Percentiles rank a stretch among this genome's conserved stretches.
Evolutionary conservation across 2,113 vertebrate genomes (phyloP).

Genomic region (Sinocyclocheilus grahami): DNA sequence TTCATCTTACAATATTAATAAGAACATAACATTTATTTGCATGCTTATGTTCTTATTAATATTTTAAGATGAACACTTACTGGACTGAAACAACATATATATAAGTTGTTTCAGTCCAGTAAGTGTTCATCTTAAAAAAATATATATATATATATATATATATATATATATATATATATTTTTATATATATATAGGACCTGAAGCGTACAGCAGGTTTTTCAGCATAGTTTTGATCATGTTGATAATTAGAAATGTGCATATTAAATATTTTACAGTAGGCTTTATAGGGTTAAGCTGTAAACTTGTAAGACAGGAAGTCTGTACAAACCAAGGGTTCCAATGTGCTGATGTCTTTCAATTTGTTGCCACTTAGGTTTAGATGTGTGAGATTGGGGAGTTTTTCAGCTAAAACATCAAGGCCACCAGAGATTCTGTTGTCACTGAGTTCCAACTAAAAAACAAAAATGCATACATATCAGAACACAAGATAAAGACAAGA

Average conservation of each 20-base stretch:
- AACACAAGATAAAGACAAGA: neutral
- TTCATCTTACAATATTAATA: neutral
- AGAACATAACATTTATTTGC: neutral
- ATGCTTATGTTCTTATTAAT: neutral
- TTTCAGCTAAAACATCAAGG: slow-evolving; percentile 91
- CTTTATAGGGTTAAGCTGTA: neutral
- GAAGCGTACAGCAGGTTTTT: neutral
- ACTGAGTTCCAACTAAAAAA: slow-evolving; percentile 87
- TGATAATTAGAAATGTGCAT: neutral
- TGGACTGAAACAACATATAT: too few species aligned
- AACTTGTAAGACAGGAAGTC: neutral
- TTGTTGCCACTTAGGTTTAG: slow-evolving; percentile 93
- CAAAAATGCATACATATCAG: neutral
- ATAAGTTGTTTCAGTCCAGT: too few species aligned
- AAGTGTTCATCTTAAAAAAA: too few species aligned
- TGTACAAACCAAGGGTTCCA: slow-evolving; percentile 88
- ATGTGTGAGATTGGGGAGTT: slow-evolving; percentile 90
- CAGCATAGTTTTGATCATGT: neutral
- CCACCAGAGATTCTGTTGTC: slow-evolving; percentile 92
- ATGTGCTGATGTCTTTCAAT: slow-evolving; percentile 91
- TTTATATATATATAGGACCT: too few species aligned
- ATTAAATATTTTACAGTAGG: too few species aligned
- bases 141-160: too few species aligned
- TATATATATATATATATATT: too few species aligned
- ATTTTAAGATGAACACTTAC: too few species aligned